Evolutionary conservation across 2,797 vertebrate genomes (phyloP).

Genomic region (Amblyraja radiata): DNA sequence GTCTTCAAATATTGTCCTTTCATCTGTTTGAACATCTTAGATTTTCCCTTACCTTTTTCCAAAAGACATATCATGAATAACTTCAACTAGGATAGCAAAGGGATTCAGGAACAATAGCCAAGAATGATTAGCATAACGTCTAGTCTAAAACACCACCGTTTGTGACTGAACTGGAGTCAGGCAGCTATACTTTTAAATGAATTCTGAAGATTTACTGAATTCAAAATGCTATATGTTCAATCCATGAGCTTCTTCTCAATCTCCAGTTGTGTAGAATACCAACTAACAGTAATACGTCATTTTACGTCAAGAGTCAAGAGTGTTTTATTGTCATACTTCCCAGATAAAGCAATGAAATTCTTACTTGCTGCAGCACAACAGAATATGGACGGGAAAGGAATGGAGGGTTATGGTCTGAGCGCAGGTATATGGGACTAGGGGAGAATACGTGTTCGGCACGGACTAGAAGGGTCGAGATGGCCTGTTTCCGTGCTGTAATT

Average conservation of each 20-base stretch:
- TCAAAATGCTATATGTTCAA: not conserved
- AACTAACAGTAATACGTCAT: not conserved
- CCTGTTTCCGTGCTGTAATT: too few species aligned
- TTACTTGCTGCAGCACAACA: too few species aligned
- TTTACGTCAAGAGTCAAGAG: not conserved
- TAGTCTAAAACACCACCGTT: not conserved
- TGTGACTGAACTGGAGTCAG: not conserved
- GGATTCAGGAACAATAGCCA: not conserved
- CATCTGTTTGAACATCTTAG: not conserved
- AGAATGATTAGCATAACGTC: not conserved
- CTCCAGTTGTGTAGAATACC: not conserved
- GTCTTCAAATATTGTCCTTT: not conserved
- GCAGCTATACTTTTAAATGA: not conserved
- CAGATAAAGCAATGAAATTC: too few species aligned
- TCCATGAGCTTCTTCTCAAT: not conserved
- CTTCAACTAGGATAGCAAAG: not conserved
- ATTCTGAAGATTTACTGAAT: constrained; percentile 6
- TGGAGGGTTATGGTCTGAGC: too few species aligned
- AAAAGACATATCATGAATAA: not conserved
- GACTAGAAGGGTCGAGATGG: too few species aligned
- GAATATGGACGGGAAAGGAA: too few species aligned
- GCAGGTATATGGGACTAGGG: too few species aligned
- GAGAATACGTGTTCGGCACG: too few species aligned
- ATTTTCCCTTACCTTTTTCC: not conserved
- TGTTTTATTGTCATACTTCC: too few species aligned